Base-by-base conservation (phyloP, 2,888 invertebrate species). In the Hipparchia semele region DNA sequence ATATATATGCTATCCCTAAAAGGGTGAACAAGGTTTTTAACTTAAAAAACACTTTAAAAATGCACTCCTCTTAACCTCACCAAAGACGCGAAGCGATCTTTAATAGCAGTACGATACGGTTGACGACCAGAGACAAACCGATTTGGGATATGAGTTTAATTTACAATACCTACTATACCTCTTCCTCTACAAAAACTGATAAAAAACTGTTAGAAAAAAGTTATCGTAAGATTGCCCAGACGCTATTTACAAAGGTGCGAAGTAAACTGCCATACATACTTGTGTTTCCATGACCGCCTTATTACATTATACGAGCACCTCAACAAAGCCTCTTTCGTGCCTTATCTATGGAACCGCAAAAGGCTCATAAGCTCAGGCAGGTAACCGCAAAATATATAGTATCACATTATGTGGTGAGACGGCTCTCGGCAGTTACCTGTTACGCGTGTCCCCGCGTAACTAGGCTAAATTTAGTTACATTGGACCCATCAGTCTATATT, bases 311-410 rank as follows among this genome's bases (percentile, higher is more conserved):
- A 86, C 82, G 86, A 87, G 88, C 85, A 87, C 87, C 88, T 87
- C 82, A 79, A 87, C 89, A 88, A 88, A 90, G 90, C 87, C 90
- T 87, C 85, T 83, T 81, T 82, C 90, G 91, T 91, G 92, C 90
- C 92, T 91, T 92, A 92, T 92, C 92, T 89, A 86, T 84, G 85
- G 86, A 81, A 84, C 86, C 89, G 85, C 87, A 88, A 91, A 90
- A 91, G 88, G 90, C 83, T 88, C 87, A 87, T 92, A 91, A 91
- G 90, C 91, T 82, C 87, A 87, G 86, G 90, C 90, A 89, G 90
- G 90, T 65, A 91, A 91, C 91, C 90, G 90, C 86, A 78, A 84
- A 90, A 92, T 90, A 92, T 90, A 90, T 91, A 91, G 90, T 89
- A 89, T 83, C 89, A 90, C 89, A 91, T 92, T 92, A 92, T 89